phyloP scores from a whole-genome alignment of 2,888 invertebrate species.

The Subacronicta megacephala region DNA sequence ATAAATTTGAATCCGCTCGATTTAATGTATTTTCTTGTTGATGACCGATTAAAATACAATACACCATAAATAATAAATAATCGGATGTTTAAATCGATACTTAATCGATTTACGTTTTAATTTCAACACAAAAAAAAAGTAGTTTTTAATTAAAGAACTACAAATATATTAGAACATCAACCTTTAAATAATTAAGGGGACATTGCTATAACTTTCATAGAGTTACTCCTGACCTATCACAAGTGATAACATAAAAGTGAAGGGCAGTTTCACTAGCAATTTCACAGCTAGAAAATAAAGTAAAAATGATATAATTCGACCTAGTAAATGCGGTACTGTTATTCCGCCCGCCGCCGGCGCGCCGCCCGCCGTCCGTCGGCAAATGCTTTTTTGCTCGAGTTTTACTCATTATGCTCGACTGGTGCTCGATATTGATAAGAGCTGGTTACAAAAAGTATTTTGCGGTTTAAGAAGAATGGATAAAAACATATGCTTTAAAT shows the following conservation, averaged over 20 bases:
- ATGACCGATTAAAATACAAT: slow-evolving; percentile 43
- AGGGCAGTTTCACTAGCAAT: slow-evolving; percentile 77
- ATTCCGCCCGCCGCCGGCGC: slow-evolving; percentile 62
- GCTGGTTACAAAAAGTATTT: slow-evolving; percentile 16
- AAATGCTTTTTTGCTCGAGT: slow-evolving; percentile 69
- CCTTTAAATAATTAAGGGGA: not conserved
- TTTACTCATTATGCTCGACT: slow-evolving; percentile 65
- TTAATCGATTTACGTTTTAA: slow-evolving; percentile 25
- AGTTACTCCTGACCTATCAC: slow-evolving; percentile 29
- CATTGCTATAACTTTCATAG: not conserved
- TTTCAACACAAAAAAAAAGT: not conserved
- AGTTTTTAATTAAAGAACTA: slow-evolving; percentile 4
- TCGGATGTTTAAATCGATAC: slow-evolving; percentile 28
- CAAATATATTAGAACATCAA: not conserved
- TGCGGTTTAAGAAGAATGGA: not conserved
- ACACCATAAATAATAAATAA: slow-evolving; percentile 32
- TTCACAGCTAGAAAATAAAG: slow-evolving; percentile 70
- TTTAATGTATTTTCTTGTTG: slow-evolving; percentile 41
- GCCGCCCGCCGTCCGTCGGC: slow-evolving; percentile 71
- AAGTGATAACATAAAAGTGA: slow-evolving; percentile 65
- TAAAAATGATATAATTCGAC: slow-evolving; percentile 79
- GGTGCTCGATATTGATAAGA: slow-evolving; percentile 34
- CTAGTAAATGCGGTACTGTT: slow-evolving; percentile 81
- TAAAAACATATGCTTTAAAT: not conserved
- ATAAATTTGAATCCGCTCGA: slow-evolving; percentile 62